Evolutionary conservation across 2,888 invertebrate genomes (phyloP).

Genomic region (Temnothorax rugatulus): DNA sequence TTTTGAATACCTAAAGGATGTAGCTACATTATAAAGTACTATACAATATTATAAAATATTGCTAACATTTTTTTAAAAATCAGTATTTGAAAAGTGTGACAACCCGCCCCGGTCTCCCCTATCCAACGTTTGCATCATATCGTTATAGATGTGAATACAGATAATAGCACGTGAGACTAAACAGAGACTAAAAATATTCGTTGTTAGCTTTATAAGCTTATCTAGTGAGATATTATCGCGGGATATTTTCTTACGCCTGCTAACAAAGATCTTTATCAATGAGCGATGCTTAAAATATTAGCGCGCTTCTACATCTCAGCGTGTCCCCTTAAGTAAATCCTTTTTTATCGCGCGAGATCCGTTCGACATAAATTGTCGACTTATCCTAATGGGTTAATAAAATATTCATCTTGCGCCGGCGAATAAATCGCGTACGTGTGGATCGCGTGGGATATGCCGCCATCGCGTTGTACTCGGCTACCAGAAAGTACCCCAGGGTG

Average conservation of each 20-base stretch:
- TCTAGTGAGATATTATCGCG: not conserved
- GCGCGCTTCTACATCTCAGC: not conserved
- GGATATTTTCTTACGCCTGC: not conserved
- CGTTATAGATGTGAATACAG: not conserved
- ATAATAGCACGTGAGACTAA: not conserved
- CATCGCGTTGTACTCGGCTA: slow-evolving; percentile 46
- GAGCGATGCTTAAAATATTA: slow-evolving; percentile 17
- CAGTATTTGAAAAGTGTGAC: too few species aligned
- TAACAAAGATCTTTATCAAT: slow-evolving; percentile 2
- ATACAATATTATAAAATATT: too few species aligned
- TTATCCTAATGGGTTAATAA: slow-evolving; percentile 74
- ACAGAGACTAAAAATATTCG: not conserved
- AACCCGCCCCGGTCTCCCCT: too few species aligned
- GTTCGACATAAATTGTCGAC: slow-evolving; percentile 63
- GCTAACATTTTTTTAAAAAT: too few species aligned
- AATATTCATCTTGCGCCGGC: slow-evolving; percentile 69
- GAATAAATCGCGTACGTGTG: slow-evolving; percentile 59
- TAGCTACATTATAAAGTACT: too few species aligned
- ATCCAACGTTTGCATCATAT: not conserved
- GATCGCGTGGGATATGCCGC: slow-evolving; percentile 18
- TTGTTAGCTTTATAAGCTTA: not conserved
- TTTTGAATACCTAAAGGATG: too few species aligned
- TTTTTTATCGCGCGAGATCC: slow-evolving; percentile 56
- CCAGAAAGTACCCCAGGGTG: slow-evolving; percentile 54
- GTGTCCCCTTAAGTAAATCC: slow-evolving; percentile 22